Base-by-base conservation (phyloP, 2,888 invertebrate genomes). In the Caenorhabditis panamensis region DNA sequence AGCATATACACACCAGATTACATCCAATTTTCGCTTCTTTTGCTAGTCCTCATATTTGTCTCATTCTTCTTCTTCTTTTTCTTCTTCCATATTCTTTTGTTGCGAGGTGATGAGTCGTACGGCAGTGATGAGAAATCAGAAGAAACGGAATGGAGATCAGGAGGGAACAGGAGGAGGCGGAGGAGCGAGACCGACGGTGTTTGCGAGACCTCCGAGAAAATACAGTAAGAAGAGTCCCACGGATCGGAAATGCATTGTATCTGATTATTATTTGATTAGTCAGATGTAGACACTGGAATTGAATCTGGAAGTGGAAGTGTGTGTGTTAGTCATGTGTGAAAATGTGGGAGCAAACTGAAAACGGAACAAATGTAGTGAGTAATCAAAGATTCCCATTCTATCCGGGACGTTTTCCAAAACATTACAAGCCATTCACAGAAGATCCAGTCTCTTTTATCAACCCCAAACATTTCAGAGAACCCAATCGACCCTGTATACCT, bases 401-500 rank as follows among this genome's bases (percentile, higher is more conserved):
- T n/a, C n/a, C n/a, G n/a, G n/a, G n/a, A n/a, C n/a, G n/a, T n/a
- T n/a, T n/a, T n/a, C n/a, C n/a, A n/a, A n/a, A n/a, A n/a, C n/a
- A n/a, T n/a, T n/a, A n/a, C n/a, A n/a, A n/a, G n/a, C n/a, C n/a
- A n/a, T n/a, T n/a, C n/a, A n/a, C n/a, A n/a, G n/a, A n/a, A n/a
- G n/a, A n/a, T n/a, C n/a, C n/a, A n/a, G 9, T 26, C 13, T 20
- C 61, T 37, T 41, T 13, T 62, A 72, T 62, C 54, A n/a, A 49
- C 64, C 28, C 41, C 41, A 13, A 41, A 18, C 18, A n/a, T 47
- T 47, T 47, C 47, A 47, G 47, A 47, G 47, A 47, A 18, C 47
- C 47, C 47, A n/a, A 79, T 90, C 44, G 90, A 90, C 73, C 90
- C 90, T 1, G 88, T 89, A 9, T 90, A 90, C 72, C 81, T 90